Evolutionary conservation across 2,113 vertebrate species (phyloP).

Genomic region (Sceloporus tristichus): DNA sequence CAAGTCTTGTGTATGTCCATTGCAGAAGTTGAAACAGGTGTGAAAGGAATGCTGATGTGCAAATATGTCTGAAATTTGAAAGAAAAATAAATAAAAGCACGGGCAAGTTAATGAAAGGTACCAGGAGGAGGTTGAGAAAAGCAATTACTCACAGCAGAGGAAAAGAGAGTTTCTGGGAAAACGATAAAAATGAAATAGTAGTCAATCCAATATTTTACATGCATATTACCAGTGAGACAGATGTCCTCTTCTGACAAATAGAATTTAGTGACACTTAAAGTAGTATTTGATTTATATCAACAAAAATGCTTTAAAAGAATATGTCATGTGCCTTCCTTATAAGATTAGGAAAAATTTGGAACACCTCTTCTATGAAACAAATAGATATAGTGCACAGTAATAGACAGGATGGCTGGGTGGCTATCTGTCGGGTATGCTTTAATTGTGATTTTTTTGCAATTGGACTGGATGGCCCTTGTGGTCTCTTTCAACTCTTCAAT

Average conservation of each 20-base stretch:
- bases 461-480: no score
- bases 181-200: not conserved
- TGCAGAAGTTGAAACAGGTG: not conserved
- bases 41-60: not conserved
- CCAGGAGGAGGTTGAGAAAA: not conserved
- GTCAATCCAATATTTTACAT: slow-evolving; percentile 32
- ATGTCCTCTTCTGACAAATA: slow-evolving; percentile 17
- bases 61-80: not conserved
- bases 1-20: not conserved
- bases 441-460: no score
- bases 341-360: not conserved
- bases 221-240: not conserved
- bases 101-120: not conserved
- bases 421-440: no score
- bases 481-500: no score
- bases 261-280: slow-evolving; percentile 7
- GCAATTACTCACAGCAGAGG: not conserved
- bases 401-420: no score
- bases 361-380: not conserved
- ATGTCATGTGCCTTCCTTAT: not conserved
- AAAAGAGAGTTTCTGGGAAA: slow-evolving; percentile 4
- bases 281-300: not conserved
- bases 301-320: not conserved
- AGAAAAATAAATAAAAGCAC: not conserved
- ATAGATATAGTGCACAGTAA: not conserved